These are phyloP conservation scores for Drosophila auraria DNA, from an alignment of 1,140 invertebrate species.

Conservation along the genomic window DNA sequence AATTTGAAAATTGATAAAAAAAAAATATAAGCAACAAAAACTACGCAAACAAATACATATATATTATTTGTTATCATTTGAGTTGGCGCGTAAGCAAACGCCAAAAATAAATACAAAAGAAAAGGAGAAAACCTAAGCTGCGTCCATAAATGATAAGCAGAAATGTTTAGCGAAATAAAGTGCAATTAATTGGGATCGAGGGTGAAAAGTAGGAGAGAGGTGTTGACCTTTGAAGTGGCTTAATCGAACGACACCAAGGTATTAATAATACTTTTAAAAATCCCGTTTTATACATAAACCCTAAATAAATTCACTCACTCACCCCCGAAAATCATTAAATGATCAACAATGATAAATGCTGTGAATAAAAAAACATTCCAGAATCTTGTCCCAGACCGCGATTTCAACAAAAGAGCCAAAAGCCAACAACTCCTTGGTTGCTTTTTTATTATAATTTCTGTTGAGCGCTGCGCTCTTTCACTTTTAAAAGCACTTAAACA, in stretches of 20 bases:
- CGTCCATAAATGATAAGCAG: slow-evolving; percentile 21
- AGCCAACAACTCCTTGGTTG: slow-evolving; percentile 8
- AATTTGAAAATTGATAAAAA: slow-evolving; percentile 52
- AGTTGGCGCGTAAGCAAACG: slow-evolving; percentile 6
- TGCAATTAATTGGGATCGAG: slow-evolving; percentile 16
- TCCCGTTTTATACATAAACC: too few species aligned
- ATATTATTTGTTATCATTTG: slow-evolving; percentile 20
- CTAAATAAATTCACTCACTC: slow-evolving; percentile 1
- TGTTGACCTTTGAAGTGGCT: background rate
- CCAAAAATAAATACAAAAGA: slow-evolving; percentile 11
- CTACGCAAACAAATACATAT: slow-evolving; percentile 10
- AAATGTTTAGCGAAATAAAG: slow-evolving; percentile 20
- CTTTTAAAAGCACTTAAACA: slow-evolving; percentile 64
- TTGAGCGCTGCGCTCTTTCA: slow-evolving; percentile 41
- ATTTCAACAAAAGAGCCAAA: slow-evolving; percentile 19
- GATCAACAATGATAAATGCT: slow-evolving; percentile 26
- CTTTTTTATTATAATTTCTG: slow-evolving; percentile 19
- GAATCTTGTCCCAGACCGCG: slow-evolving; percentile 30
- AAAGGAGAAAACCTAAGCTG: slow-evolving; percentile 10
- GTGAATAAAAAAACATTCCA: slow-evolving; percentile 20
- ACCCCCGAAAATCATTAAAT: slow-evolving; percentile 10
- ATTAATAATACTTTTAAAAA: background rate
- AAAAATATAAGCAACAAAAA: slow-evolving; percentile 7
- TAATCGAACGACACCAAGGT: background rate
- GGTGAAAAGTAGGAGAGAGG: background rate